Conservation (phyloP, 2,113 vertebrate species). For the Odontesthes bonariensis region DNA sequence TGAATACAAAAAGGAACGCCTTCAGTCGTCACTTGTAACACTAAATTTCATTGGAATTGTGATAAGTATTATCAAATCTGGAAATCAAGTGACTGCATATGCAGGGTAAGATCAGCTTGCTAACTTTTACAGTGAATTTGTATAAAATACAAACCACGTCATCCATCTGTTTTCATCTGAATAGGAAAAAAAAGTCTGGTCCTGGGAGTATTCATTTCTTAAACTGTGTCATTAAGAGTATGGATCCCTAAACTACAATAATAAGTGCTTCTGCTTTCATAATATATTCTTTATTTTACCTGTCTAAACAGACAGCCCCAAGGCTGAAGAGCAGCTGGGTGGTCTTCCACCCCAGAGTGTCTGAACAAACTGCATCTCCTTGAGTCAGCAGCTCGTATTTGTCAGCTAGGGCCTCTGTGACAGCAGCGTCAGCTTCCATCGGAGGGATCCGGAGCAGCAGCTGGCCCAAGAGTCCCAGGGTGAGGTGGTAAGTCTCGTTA, state of each 20-base stretch:
- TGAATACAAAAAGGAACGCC: no score
- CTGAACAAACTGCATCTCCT: constrained; percentile 78
- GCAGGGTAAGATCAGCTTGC: no score
- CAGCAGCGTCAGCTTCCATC: constrained; percentile 88
- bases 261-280: not conserved
- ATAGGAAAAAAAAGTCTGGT: not conserved
- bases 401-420: constrained; percentile 89
- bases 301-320: constrained; percentile 95
- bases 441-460: constrained; percentile 90
- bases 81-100: no score
- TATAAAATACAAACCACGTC: no score
- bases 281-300: constrained; percentile 76
- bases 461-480: constrained; percentile 94
- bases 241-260: not conserved
- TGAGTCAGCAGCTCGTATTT: constrained; percentile 86
- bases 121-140: no score
- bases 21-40: no score
- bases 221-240: not conserved
- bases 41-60: no score
- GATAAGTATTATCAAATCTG: no score
- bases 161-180: no score
- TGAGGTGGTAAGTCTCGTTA: constrained; percentile 96
- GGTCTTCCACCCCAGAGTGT: constrained; percentile 93
- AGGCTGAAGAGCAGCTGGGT: constrained; percentile 94
- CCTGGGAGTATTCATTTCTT: not conserved